Percentiles rank a stretch among this genome's conserved stretches.
Conservation (phyloP, 2,888 invertebrate species). For the Catocala fraxini region DNA sequence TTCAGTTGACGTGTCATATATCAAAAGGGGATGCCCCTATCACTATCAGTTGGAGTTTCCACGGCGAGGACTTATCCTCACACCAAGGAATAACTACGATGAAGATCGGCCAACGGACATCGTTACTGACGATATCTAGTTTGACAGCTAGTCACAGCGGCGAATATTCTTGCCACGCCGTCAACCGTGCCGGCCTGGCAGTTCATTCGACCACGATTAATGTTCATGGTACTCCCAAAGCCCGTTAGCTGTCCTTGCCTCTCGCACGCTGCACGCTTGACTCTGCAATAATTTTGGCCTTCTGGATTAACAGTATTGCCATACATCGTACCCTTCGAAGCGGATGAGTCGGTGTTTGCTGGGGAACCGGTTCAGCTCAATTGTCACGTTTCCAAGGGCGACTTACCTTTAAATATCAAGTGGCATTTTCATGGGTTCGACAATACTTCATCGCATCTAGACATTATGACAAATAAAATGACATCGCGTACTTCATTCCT, state of each 20-base stretch:
- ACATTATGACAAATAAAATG: constrained; percentile 89
- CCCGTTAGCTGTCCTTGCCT: constrained; percentile 59
- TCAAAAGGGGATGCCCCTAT: constrained; percentile 91
- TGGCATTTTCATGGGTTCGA: constrained; percentile 92
- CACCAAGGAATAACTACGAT: constrained; percentile 87
- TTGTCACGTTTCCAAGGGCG: constrained; percentile 92
- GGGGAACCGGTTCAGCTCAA: constrained; percentile 90
- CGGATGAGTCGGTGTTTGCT: constrained; percentile 90
- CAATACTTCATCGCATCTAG: constrained; percentile 86
- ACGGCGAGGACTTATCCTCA: constrained; percentile 87
- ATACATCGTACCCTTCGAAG: constrained; percentile 90
- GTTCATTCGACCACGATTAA: constrained; percentile 89
- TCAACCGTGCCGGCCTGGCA: constrained; percentile 89
- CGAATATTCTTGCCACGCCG: constrained; percentile 90
- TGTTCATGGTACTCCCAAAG: constrained; percentile 89
- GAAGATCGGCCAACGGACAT: constrained; percentile 89
- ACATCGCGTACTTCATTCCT: constrained; percentile 90
- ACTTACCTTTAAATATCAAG: constrained; percentile 91
- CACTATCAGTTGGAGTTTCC: constrained; percentile 92
- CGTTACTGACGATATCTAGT: constrained; percentile 89
- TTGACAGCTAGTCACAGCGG: constrained; percentile 90
- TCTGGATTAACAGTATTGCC: constrained; percentile 89
- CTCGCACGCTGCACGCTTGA: constrained; percentile 85
- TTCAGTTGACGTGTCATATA: constrained; percentile 89
- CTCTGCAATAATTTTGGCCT: constrained; percentile 77